Base-by-base conservation (phyloP, 2,113 vertebrate genomes). In the Ailurus styani region DNA sequence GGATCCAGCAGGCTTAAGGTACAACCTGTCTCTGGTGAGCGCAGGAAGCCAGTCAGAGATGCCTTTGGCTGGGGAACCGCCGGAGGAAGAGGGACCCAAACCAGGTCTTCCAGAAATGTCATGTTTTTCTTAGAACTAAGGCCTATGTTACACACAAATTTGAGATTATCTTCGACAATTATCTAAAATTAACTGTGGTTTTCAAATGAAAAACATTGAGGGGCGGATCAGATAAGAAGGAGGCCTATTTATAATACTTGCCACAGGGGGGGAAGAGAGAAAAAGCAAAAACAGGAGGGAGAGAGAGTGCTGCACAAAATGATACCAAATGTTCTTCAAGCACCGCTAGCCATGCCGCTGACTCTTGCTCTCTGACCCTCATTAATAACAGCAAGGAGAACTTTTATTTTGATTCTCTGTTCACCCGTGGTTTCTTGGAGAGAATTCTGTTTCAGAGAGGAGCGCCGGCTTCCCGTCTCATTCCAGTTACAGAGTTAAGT, bases 141-240 rank as follows among this genome's bases (percentile, higher is more conserved):
- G 96, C 98, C 98, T 97, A 47, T 10, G 96, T 97, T 97, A 97
- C 98, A 99, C 98, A 98, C 98, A 98, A 97, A 98, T 98, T 98
- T 98, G 97, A 98, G 98, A 98, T 99, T 98, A 99, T 99, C 99
- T 98, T 72, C 8, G 78, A 97, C 98, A 98, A 98, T 98, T 98
- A 99, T 99, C 99, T 98, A 98, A 98, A 99, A 99, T 99, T 99
- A 99, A 99, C 98, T 98, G 98, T 98, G 98, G 98, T 99, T 99
- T 99, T 98, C 98, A 98, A 98, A 98, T 99, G 98, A 99, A 98
- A 99, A 99, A 98, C 98, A 98, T 98, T 99, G 98, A 98, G 97
- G 97, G 97, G 90, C 97, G 88, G 84, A 98, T 99, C 98, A 99
- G 99, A 99, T 99, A 99, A 98, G 97, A 89, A 97, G 54, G 82